A percentile compares a stretch with the other conserved stretches of the same genome.
phyloP scores from a whole-genome alignment of 2,888 invertebrate genomes.

The Sinodicranocentrus sp. region DNA sequence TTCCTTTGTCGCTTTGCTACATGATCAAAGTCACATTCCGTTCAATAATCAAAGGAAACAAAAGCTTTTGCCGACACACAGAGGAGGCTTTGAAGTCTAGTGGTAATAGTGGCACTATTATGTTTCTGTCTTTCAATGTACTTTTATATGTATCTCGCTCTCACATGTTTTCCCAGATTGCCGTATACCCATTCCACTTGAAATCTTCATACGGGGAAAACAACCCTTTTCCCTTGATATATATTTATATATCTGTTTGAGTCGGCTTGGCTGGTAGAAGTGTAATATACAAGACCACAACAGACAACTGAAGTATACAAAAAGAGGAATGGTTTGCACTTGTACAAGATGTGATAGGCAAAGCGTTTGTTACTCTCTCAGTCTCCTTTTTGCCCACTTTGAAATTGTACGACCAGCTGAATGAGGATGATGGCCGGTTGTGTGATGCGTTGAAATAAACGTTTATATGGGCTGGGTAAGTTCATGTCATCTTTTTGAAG shows the following conservation, averaged over 20 bases:
- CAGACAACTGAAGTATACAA: constrained; percentile 22
- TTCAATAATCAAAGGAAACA: constrained; percentile 76
- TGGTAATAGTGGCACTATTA: constrained; percentile 67
- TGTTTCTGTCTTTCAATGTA: constrained; percentile 6
- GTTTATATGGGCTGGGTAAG: no score
- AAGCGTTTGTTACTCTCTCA: constrained; percentile 44
- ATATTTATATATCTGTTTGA: background rate
- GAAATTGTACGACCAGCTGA: constrained; percentile 9
- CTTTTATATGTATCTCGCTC: background rate
- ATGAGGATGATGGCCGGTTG: background rate
- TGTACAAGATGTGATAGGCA: background rate
- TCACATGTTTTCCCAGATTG: constrained; percentile 45
- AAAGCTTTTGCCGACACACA: constrained; percentile 64
- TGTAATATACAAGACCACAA: constrained; percentile 44
- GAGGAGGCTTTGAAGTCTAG: constrained; percentile 43
- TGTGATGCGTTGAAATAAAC: background rate
- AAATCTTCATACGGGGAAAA: constrained; percentile 54
- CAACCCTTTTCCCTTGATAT: constrained; percentile 47
- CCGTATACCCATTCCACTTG: constrained; percentile 51
- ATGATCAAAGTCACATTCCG: constrained; percentile 76
- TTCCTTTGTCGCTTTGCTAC: constrained; percentile 74
- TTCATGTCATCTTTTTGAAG: no score
- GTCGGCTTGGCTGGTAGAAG: background rate
- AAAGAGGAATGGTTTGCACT: constrained; percentile 32
- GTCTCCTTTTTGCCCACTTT: constrained; percentile 41